These are phyloP conservation scores for Anoplius nigerrimus DNA, from an alignment of 2,888 invertebrate genomes.

Conservation along the genomic window DNA sequence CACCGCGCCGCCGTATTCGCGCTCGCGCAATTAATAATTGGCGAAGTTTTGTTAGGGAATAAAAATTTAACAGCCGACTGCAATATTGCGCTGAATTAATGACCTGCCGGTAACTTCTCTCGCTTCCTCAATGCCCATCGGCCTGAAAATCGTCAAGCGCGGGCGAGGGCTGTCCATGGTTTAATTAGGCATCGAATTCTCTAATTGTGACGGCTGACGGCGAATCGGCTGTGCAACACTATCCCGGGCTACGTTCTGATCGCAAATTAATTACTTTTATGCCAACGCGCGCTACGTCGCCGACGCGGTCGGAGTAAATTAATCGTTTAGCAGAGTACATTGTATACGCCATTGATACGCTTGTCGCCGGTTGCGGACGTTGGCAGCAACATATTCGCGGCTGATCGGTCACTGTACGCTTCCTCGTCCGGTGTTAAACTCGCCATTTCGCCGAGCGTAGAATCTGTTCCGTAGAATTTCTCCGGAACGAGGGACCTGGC, in stretches of 20 bases:
- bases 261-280: constrained; percentile 38
- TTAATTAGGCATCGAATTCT: constrained; percentile 47
- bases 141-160: constrained; percentile 13
- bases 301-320: too few species aligned
- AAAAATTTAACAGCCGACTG: constrained; percentile 6
- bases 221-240: constrained; percentile 10
- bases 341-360: too few species aligned
- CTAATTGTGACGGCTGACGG: constrained; percentile 16
- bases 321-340: too few species aligned
- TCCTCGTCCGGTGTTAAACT: too few species aligned
- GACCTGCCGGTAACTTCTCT: constrained; percentile 1
- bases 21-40: constrained; percentile 25
- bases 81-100: constrained; percentile 34
- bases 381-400: too few species aligned
- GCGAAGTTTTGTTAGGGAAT: constrained; percentile 5
- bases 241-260: constrained; percentile 17
- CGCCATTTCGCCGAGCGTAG: too few species aligned
- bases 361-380: too few species aligned
- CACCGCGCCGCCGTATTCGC: background rate
- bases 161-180: constrained; percentile 32
- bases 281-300: too few species aligned
- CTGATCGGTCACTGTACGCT: too few species aligned
- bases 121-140: background rate
- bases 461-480: too few species aligned
- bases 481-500: too few species aligned